Base-by-base conservation (phyloP, 2,888 invertebrate species). In the Sesia apiformis region DNA sequence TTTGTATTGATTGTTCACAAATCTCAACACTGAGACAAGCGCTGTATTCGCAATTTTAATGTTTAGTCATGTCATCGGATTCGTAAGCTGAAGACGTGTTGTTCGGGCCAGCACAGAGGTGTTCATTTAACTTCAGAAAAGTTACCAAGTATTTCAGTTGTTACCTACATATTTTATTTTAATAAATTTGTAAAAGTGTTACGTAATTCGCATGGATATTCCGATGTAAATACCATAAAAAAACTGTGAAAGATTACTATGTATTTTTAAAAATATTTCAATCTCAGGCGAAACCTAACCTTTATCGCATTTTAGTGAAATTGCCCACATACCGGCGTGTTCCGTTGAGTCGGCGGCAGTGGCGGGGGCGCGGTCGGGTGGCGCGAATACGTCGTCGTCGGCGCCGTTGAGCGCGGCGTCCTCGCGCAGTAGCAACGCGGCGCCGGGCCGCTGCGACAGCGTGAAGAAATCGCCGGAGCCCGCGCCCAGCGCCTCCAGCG, bases 391-490 rank as follows among this genome's bases (percentile, higher is more conserved):
- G 69, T 89, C 90, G 70, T 89, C 89, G 66, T 84, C 87, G 61
- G 68, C 71, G 57, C 84, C 88, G 74, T 85, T 84, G 70, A 82
- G 82, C 61, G 80, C 78, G 56, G 79, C 70, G 73, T 88, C 83
- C 70, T 84, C 83, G 59, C 81, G 79, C 73, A 87, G 75, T 71
- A 88, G 74, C 66, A 87, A 74, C 62, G 88, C 88, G 63, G 89
- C 88, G 68, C 83, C 87, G 58, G 88, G 88, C 40, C 88, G 84
- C 80, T 87, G 87, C 70, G 87, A 88, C 72, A 89, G 75, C 66
- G 89, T 89, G 80, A 90, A 90, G 81, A 90, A 90, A 76, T 90
- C 90, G 57, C 90, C 90, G 57, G 88, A 87, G 53, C 90, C 90
- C 57, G 82, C 83, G 67, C 85, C 87, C 72, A 87, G 73, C 59